phyloP scores from a whole-genome alignment of 2,113 vertebrate genomes.

The Cercocebus atys region DNA sequence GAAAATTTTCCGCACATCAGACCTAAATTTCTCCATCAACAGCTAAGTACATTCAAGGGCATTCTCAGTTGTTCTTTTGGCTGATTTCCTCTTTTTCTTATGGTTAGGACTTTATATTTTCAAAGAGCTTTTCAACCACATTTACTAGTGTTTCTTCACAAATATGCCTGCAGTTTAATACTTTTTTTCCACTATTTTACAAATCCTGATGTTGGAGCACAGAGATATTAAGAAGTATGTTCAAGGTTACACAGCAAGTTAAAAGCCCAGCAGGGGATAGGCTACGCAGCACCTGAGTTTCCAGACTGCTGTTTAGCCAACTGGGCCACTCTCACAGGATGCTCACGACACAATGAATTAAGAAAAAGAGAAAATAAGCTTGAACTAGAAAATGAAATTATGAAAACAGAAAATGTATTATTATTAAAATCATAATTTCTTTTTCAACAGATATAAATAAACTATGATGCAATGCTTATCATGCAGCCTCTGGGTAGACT shows the following conservation, averaged over 20 bases:
- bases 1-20: constrained; percentile 54
- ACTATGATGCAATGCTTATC: neutral
- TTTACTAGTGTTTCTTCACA: constrained; percentile 53
- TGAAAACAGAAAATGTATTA: neutral
- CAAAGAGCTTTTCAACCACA: constrained; percentile 50
- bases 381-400: constrained; percentile 29
- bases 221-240: constrained; percentile 53
- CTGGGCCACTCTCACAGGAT: neutral
- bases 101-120: constrained; percentile 52
- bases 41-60: neutral
- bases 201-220: neutral
- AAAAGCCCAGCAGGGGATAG: constrained; percentile 33
- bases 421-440: neutral
- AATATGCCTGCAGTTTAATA: constrained; percentile 3
- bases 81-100: constrained; percentile 33
- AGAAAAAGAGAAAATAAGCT: constrained; percentile 8
- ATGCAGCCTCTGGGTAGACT: neutral
- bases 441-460: neutral
- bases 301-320: neutral
- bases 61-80: constrained; percentile 10
- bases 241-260: constrained; percentile 59
- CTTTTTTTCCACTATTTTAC: constrained; percentile 49
- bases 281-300: constrained; percentile 16
- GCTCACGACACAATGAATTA: neutral
- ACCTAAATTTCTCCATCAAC: constrained; percentile 40